Evolutionary conservation across 2,888 invertebrate species (phyloP).

Genomic region (Dromius quadrimaculatus): DNA sequence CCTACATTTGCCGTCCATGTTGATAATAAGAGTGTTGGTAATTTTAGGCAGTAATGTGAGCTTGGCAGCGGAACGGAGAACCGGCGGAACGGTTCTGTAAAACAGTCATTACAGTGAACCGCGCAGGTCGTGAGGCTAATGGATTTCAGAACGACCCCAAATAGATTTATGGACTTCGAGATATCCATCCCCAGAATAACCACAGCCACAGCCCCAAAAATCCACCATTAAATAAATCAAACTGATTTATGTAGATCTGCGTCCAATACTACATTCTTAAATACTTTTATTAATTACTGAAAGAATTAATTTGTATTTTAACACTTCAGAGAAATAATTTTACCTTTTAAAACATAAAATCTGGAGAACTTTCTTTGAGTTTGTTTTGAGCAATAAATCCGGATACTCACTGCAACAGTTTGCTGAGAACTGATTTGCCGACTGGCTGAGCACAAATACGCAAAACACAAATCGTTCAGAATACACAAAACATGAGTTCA

Average conservation of each 20-base stretch:
- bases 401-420: not conserved
- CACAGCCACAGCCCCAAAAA: slow-evolving; percentile 38
- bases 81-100: slow-evolving; percentile 45
- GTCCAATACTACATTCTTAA: slow-evolving; percentile 47
- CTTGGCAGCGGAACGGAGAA: not conserved
- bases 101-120: slow-evolving; percentile 52
- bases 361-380: slow-evolving; percentile 4
- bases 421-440: slow-evolving; percentile 35
- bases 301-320: slow-evolving; percentile 34
- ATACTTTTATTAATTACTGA: slow-evolving; percentile 40
- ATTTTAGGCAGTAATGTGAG: slow-evolving; percentile 41
- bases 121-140: slow-evolving; percentile 51
- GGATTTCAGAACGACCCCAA: slow-evolving; percentile 52
- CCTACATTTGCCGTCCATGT: not conserved
- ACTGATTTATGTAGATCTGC: slow-evolving; percentile 38
- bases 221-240: slow-evolving; percentile 48
- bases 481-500: slow-evolving; percentile 16
- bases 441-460: slow-evolving; percentile 35
- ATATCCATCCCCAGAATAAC: slow-evolving; percentile 49
- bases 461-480: slow-evolving; percentile 31
- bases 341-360: no score
- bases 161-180: slow-evolving; percentile 48
- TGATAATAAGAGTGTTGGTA: not conserved
- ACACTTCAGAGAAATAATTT: no score
- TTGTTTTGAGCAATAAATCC: slow-evolving; percentile 35